Evolutionary conservation across 2,888 invertebrate genomes (phyloP), one percentile per base, ranked within the genome.

Genomic region (Labia minor): DNA sequence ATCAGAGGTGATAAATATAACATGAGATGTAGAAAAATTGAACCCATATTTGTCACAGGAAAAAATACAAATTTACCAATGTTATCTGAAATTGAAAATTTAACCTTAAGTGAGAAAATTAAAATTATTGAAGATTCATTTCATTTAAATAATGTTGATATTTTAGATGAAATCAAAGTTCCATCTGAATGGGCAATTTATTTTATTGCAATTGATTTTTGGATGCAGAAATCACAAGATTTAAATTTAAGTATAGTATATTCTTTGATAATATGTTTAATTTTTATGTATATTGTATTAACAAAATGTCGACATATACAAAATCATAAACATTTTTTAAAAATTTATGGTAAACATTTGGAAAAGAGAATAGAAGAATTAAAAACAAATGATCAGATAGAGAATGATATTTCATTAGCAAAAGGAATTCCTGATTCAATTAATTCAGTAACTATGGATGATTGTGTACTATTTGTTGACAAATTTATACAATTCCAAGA

Each of bases 401-500:
- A n/a, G 65, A 4, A 68, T 75, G 37, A 49, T 69, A 61, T 67
- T 69, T 26, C 37, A 65, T 19, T 4, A 2, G 3, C 49, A n/a
- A 14, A 49, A 49, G 14, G 3, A 10, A 49, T 81, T 21, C 74
- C 73, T 67, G 72, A 81, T 37, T 81, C 82, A 70, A 79, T 83
- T 71, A 76, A 81, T 63, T 78, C 79, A 70, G 79, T 87, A 1
- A 78, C 79, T 16, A 75, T 79, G 73, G 80, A 83, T 61, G 86
- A 87, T 69, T 83, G 85, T 73, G 73, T 86, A 19, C 70, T 83
- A 65, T 83, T 82, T 19, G 81, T 84, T n/a, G 80, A 81, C 72
- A 80, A 80, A 67, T 78, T 88, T 19, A 74, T 86, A 64, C 77
- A 79, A 67, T 82, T 83, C 75, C 86, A 85, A 75, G 80, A 83